Base-by-base conservation (phyloP, 2,888 invertebrate genomes). In the Sepioteuthis lessoniana region DNA sequence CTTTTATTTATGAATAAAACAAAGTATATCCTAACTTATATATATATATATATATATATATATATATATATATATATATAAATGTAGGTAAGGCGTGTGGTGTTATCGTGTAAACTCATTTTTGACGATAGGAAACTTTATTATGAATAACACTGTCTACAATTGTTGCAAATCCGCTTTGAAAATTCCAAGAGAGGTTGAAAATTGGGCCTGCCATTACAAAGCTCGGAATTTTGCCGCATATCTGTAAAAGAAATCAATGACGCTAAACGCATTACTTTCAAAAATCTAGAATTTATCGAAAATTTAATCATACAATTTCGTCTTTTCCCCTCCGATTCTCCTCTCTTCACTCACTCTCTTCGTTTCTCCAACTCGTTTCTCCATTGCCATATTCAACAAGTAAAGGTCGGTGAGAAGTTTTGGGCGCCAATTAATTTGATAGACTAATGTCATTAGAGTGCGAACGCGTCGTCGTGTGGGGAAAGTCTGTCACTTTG, bases 291-390 rank as follows among this genome's bases (percentile, higher is more conserved):
- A 76, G 76, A 76, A n/a, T 76, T 76, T 76, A 76, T 76, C 31
- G 76, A 76, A 76, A 76, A 76, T 76, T 76, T 76, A 76, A 76
- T 76, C 76, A 76, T 76, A 76, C 76, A 3, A 76, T 76, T 76
- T 76, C 31, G 31, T 21, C 50, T 50, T 50, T 46, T 46, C 25
- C 31, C 8, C 31, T 8, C 76, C 76, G 1, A 8, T 7, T 31
- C n/a, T n/a, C 10, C 19, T 8, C 31, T n/a, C 31, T 13, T n/a
- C 76, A 76, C 7, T n/a, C 8, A n/a, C 76, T 31, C 31, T 31
- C 16, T 19, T 0, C 0, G 50, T 13, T n/a, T 31, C n/a, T n/a
- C n/a, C 76, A 7, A 13, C 19, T 31, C 76, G 10, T 16, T n/a
- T n/a, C 10, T 76, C n/a, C n/a, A 13, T n/a, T 1, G 31, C 31